These are phyloP conservation scores for Leuctra nigra DNA, from an alignment of 2,888 invertebrate species.

Conservation along the genomic window DNA sequence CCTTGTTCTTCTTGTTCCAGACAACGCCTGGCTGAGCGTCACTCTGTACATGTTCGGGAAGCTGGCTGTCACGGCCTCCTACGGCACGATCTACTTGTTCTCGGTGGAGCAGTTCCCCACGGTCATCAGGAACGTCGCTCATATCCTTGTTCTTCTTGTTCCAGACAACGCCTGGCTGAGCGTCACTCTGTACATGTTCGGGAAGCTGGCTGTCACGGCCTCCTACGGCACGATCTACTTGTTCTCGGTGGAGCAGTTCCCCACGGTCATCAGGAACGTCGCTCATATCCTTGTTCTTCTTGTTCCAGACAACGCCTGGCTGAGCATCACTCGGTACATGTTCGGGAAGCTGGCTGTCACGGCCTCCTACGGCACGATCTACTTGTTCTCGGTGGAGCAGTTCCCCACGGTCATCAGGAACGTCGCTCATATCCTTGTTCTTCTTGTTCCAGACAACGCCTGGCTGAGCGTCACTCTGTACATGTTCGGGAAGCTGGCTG, in stretches of 20 bases:
- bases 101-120: conserved; percentile 36
- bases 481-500: conserved; percentile 37
- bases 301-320: conserved; percentile 30
- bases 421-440: too few species aligned
- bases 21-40: conserved; percentile 31
- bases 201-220: conserved; percentile 36
- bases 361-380: conserved; percentile 35
- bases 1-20: too few species aligned
- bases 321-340: conserved; percentile 35
- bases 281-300: too few species aligned
- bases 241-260: conserved; percentile 35
- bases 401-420: conserved; percentile 36
- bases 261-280: conserved; percentile 35
- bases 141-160: too few species aligned
- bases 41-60: conserved; percentile 37
- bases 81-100: conserved; percentile 35
- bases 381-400: conserved; percentile 35
- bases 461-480: conserved; percentile 33
- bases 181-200: conserved; percentile 35
- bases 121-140: conserved; percentile 34
- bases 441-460: conserved; percentile 29
- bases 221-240: conserved; percentile 36
- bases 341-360: conserved; percentile 37
- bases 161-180: conserved; percentile 31
- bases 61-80: conserved; percentile 36